A percentile compares a stretch with the other conserved stretches of the same genome.
Evolutionary conservation across 2,113 vertebrate species (phyloP).

Genomic region (Prunella fulvescens): DNA sequence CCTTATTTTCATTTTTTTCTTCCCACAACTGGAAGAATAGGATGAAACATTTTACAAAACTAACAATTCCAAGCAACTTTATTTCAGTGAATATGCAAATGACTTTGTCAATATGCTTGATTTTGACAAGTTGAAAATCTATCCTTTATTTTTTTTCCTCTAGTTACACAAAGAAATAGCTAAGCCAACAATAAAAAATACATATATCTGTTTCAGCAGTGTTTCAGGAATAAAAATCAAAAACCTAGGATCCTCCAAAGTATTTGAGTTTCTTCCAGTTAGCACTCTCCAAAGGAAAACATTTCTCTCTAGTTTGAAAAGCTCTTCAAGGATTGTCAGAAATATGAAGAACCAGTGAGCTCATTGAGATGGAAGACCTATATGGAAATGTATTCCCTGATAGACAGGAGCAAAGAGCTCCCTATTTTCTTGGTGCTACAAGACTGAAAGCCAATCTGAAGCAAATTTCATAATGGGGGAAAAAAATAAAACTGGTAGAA

Average conservation of each 20-base stretch:
- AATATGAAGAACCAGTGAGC: background rate
- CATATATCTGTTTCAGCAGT: background rate
- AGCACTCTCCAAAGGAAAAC: background rate
- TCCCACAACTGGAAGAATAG: background rate
- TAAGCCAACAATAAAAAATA: background rate
- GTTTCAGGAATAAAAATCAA: background rate
- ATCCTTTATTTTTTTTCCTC: background rate
- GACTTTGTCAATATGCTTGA: background rate
- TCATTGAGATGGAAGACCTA: background rate
- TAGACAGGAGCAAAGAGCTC: background rate
- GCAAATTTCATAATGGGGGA: background rate
- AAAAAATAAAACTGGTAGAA: background rate
- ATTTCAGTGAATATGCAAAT: background rate
- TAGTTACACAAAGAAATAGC: background rate
- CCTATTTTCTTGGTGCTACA: background rate
- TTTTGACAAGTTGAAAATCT: background rate
- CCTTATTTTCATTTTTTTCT: background rate
- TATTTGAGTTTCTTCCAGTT: background rate
- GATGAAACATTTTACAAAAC: background rate
- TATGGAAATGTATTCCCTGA: background rate
- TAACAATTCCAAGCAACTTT: background rate
- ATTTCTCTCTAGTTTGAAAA: background rate
- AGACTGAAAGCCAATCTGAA: background rate
- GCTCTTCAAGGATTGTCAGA: background rate
- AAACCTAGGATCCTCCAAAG: background rate